Percentiles rank a stretch among this genome's conserved stretches.
Evolutionary conservation across 2,113 vertebrate species (phyloP).

Genomic region (Corythornis madagascariensis): DNA sequence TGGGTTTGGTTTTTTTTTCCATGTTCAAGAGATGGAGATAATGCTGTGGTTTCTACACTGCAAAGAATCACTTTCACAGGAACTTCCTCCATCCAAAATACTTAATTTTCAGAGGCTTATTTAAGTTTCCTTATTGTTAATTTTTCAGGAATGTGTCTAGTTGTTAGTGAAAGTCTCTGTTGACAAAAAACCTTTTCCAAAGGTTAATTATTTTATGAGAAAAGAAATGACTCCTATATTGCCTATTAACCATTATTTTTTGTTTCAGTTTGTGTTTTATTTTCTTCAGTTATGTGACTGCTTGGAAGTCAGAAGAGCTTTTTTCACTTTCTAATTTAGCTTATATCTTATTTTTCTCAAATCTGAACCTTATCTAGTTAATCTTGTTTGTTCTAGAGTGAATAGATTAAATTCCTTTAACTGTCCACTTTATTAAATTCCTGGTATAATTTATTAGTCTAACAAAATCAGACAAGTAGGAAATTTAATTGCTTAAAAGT

Average conservation of each 20-base stretch:
- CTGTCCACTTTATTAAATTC: slow-evolving; percentile 80
- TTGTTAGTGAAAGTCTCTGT: slow-evolving; percentile 32
- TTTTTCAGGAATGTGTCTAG: slow-evolving; percentile 46
- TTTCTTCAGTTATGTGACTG: slow-evolving; percentile 54
- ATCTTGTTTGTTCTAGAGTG: slow-evolving; percentile 76
- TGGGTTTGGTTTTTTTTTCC: not conserved
- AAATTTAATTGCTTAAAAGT: slow-evolving; percentile 78
- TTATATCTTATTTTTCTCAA: slow-evolving; percentile 72
- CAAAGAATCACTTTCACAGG: not conserved
- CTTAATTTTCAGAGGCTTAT: slow-evolving; percentile 8
- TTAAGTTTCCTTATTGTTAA: slow-evolving; percentile 31
- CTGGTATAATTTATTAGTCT: slow-evolving; percentile 75
- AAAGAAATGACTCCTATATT: slow-evolving; percentile 66
- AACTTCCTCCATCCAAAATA: not conserved
- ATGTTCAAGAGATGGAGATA: not conserved
- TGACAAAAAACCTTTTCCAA: slow-evolving; percentile 70
- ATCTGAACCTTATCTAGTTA: slow-evolving; percentile 71
- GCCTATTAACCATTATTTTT: slow-evolving; percentile 71
- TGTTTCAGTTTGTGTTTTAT: not conserved
- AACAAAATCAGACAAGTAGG: slow-evolving; percentile 76
- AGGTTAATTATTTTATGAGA: slow-evolving; percentile 75
- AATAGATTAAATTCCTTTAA: slow-evolving; percentile 77
- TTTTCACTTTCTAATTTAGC: slow-evolving; percentile 71
- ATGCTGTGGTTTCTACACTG: not conserved
- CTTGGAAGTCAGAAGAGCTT: slow-evolving; percentile 25